Evolutionary conservation across 35 echinoderm and acorn worm species (phyloP).

Genomic region (Ptychodera flava): DNA sequence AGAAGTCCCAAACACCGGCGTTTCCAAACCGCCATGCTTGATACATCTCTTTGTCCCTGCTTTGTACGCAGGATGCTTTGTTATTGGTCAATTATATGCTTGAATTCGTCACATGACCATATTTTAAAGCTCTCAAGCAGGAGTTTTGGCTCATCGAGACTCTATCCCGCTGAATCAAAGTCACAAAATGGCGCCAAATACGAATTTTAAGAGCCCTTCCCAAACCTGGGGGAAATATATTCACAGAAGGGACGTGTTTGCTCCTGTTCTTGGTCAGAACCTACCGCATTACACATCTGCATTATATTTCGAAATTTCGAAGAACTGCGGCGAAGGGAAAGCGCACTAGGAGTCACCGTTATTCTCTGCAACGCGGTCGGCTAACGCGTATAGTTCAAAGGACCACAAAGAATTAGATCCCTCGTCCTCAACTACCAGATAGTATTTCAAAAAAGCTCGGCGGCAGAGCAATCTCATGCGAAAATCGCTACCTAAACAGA

Average conservation of each 20-base stretch:
- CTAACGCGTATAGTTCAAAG: no score
- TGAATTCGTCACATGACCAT: background rate
- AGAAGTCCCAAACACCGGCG: background rate
- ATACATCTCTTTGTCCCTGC: background rate
- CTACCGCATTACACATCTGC: no score
- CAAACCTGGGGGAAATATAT: background rate
- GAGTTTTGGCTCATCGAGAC: background rate
- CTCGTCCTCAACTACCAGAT: no score
- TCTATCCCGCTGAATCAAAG: background rate
- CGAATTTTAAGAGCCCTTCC: background rate
- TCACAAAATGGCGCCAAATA: background rate
- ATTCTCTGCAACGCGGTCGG: no score
- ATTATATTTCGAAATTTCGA: no score
- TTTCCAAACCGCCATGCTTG: background rate
- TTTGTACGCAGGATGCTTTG: background rate
- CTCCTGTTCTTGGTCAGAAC: no score
- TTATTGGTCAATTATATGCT: slow-evolving; percentile 2
- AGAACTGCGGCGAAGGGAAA: no score
- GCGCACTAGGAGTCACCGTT: no score
- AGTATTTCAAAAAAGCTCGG: no score
- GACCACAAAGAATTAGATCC: no score
- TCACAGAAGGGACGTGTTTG: background rate
- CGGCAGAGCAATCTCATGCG: no score
- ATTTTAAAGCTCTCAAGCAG: background rate
- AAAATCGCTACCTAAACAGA: no score